A percentile compares a stretch with the other conserved stretches of the same genome.
Conservation (phyloP, 2,797 vertebrate species). For the Florisuga fusca region DNA sequence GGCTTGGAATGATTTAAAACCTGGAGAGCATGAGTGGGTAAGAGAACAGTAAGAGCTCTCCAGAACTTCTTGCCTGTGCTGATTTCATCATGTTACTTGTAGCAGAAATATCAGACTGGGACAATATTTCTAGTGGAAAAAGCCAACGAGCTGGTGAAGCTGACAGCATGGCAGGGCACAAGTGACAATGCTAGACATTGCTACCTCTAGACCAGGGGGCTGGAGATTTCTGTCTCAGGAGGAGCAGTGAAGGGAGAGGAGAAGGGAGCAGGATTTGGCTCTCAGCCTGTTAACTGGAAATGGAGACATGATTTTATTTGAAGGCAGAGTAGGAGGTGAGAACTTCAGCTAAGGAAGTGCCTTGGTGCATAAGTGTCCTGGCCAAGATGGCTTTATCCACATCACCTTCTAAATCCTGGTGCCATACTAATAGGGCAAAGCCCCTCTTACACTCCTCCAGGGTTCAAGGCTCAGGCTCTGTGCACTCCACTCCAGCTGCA, state of each 20-base stretch:
- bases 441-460: neutral
- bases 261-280: neutral
- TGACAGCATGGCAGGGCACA: neutral
- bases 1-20: neutral
- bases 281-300: neutral
- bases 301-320: neutral
- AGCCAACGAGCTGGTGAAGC: neutral
- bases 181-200: neutral
- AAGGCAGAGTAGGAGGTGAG: neutral
- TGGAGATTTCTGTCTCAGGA: neutral
- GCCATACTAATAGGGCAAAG: neutral
- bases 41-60: neutral
- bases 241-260: neutral
- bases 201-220: neutral
- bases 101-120: neutral
- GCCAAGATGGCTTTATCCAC: neutral
- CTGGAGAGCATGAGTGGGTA: neutral
- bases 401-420: neutral
- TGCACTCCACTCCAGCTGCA: neutral
- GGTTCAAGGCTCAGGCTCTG: neutral
- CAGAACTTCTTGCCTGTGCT: neutral
- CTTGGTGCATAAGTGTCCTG: neutral
- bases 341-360: neutral
- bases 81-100: neutral
- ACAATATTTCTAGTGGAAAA: neutral